phyloP scores from a whole-genome alignment of 2,888 invertebrate genomes.

The Norana najaformis region DNA sequence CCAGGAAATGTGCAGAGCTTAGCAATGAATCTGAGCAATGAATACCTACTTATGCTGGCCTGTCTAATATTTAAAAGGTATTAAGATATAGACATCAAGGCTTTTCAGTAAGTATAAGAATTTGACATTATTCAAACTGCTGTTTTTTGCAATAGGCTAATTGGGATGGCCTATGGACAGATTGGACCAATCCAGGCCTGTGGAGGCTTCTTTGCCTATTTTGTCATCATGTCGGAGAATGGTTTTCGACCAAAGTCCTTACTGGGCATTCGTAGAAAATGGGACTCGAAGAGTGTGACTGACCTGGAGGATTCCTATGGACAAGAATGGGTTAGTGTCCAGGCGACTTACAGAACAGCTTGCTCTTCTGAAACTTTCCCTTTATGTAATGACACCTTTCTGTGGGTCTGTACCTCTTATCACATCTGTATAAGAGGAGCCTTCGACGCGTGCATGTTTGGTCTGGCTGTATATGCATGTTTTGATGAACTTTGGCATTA shows the following conservation, averaged over 20 bases:
- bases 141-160: constrained; percentile 68
- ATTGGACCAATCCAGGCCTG: constrained; percentile 99
- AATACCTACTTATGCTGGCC: too few species aligned
- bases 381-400: not conserved
- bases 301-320: constrained; percentile 85
- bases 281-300: constrained; percentile 98
- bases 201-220: constrained; percentile 99
- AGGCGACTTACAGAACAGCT: constrained; percentile 71
- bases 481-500: too few species aligned
- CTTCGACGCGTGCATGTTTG: too few species aligned
- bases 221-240: constrained; percentile 99
- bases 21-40: not conserved
- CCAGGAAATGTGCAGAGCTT: not conserved
- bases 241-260: constrained; percentile 89
- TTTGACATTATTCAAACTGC: not conserved
- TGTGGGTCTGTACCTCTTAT: not conserved
- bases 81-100: too few species aligned
- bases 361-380: not conserved
- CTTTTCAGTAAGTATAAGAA: not conserved
- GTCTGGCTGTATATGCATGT: too few species aligned
- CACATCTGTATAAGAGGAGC: too few species aligned
- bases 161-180: constrained; percentile 99
- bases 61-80: not conserved
- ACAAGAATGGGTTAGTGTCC: constrained; percentile 68
- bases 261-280: constrained; percentile 92